Conservation (phyloP, 2,113 vertebrate genomes). For the Sterna hirundo region DNA sequence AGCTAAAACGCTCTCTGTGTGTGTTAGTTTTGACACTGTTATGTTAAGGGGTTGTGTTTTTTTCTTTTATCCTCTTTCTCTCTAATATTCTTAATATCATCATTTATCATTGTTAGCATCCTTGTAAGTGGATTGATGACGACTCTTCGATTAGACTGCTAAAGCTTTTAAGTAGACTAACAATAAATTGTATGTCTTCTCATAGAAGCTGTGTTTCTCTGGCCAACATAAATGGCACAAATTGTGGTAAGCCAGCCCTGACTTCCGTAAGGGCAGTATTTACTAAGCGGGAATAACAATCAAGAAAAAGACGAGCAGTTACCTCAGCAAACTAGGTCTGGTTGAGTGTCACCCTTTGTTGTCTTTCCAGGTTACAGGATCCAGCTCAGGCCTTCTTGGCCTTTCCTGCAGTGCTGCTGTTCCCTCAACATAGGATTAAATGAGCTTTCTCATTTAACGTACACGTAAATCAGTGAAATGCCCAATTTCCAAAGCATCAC, state of each 20-base stretch:
- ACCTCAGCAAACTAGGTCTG: not conserved
- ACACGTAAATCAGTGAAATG: not conserved
- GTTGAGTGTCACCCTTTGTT: accelerated
- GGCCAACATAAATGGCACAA: not conserved
- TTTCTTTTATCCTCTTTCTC: not conserved
- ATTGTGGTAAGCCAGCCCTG: not conserved
- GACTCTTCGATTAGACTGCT: not conserved
- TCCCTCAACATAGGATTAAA: not conserved
- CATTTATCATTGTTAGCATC: not conserved
- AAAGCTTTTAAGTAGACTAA: not conserved
- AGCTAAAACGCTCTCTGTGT: not conserved
- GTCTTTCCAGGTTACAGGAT: not conserved
- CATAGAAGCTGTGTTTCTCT: not conserved
- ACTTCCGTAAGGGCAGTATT: not conserved
- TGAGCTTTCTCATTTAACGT: not conserved
- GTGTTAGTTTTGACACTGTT: not conserved
- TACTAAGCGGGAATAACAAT: not conserved
- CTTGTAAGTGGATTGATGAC: not conserved
- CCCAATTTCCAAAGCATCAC: not conserved
- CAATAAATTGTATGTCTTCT: conserved; percentile 19
- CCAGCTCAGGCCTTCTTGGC: not conserved
- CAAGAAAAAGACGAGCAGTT: not conserved
- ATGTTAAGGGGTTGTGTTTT: not conserved
- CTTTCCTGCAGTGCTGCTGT: not conserved
- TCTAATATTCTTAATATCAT: not conserved